phyloP scores from a whole-genome alignment of 2,113 vertebrate species.

The Nyctibius bracteatus region DNA sequence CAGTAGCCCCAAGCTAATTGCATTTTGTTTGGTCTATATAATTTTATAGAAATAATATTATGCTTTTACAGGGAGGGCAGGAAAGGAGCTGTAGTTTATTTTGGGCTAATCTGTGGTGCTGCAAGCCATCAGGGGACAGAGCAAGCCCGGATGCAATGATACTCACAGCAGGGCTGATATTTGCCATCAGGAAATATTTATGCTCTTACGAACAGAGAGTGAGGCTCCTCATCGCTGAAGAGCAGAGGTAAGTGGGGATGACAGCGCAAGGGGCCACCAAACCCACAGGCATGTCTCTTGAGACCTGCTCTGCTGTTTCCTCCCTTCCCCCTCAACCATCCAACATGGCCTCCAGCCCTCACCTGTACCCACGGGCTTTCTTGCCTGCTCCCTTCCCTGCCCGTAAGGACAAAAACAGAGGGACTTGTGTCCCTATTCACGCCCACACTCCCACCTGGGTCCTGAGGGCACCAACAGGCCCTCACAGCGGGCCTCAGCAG shows the following conservation, averaged over 20 bases:
- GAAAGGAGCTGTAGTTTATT: not conserved
- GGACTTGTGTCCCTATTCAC: not conserved
- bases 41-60: not conserved
- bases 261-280: not conserved
- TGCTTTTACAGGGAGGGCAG: not conserved
- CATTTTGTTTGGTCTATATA: not conserved
- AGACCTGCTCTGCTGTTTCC: not conserved
- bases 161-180: not conserved
- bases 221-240: not conserved
- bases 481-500: not conserved
- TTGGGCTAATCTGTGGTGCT: not conserved
- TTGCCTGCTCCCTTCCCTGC: not conserved
- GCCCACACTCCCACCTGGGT: not conserved
- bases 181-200: not conserved
- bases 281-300: rapidly evolving
- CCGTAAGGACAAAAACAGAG: rapidly evolving
- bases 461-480: not conserved
- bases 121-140: not conserved
- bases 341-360: not conserved
- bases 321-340: not conserved
- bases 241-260: rapidly evolving
- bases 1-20: not conserved
- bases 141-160: rapidly evolving
- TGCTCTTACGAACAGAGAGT: not conserved
- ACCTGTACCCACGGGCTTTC: too few relatives aligned